A percentile compares a stretch with the other conserved stretches of the same genome.
Conservation (phyloP, 1,140 invertebrate species). For the Tetramorium simillimum region DNA sequence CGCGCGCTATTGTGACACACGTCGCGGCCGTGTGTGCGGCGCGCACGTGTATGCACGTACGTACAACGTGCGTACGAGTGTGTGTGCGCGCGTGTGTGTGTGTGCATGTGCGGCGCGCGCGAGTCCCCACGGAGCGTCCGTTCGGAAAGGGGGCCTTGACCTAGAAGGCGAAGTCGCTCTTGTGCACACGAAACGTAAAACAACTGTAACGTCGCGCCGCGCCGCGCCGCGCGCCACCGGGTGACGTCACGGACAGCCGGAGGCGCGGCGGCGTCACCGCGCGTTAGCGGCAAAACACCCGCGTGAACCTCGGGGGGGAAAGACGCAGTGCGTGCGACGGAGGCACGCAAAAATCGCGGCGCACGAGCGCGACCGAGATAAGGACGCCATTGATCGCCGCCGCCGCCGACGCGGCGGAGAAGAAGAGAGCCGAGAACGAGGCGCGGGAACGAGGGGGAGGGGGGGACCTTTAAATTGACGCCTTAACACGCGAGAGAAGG, state of each 20-base stretch:
- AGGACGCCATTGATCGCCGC: neutral
- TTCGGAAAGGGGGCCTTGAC: constrained; percentile 62
- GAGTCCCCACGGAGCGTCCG: neutral
- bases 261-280: neutral
- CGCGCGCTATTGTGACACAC: neutral
- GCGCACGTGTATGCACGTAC: too few relatives aligned
- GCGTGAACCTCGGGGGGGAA: neutral
- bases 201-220: constrained; percentile 31
- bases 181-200: constrained; percentile 69
- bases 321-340: neutral
- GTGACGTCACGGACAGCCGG: neutral
- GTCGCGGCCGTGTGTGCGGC: too few relatives aligned
- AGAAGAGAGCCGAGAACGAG: too few relatives aligned
- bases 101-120: too few relatives aligned
- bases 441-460: too few relatives aligned
- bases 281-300: neutral
- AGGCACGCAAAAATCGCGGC: neutral
- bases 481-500: neutral
- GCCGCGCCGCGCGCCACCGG: neutral
- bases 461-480: too few relatives aligned
- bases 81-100: too few relatives aligned
- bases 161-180: constrained; percentile 72
- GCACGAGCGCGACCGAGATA: neutral
- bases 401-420: neutral
- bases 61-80: too few relatives aligned